Base-by-base conservation (phyloP, 2,888 invertebrate genomes). In the Agrypnus murinus region DNA sequence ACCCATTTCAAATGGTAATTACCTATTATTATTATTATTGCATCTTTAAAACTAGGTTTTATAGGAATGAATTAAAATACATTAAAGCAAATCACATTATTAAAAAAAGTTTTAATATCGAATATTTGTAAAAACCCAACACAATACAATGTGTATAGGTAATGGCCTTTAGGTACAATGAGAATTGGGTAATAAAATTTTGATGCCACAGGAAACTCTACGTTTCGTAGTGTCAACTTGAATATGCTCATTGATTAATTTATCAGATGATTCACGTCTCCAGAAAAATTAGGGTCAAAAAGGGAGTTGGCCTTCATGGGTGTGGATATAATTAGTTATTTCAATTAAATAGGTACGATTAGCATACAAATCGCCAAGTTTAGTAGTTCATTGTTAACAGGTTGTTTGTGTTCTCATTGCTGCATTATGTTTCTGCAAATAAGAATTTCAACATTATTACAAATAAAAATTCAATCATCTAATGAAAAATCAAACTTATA, bases 251-350 rank as follows among this genome's bases (percentile, higher is more conserved):
- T 36, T 43, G 17, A 58, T 58, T 58, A 19, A 58, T 25, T 58
- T 43, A 40, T 58, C 58, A 58, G 58, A 58, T 58, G 58, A 58
- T 58, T 55, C 60, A 60, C 60, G 46, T 60, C 46, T 10, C 25
- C 43, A 38, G 46, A 46, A 63, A 63, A 81, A 82, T 78, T 81
- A 80, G 78, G 81, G 82, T 81, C 80, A 81, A 31, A n/a, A 25
- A 78, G 72, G 72, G 67, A 74, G 74, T 73, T 75, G 69, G 68
- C 71, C 67, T 67, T 10, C 14, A 43, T 80, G 80, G 83, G 82
- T 80, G 83, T 83, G 83, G 67, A 77, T 60, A 60, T 10, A 60
- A 36, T 63, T 7, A 36, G 9, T 19, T 12, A 36, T 7, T 19
- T 12, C 10, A 48, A 36, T 63, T 36, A 63, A 63, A 63, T 50